Conservation (phyloP, 2,888 invertebrate species). For the Omphaloscelis lunosa region DNA sequence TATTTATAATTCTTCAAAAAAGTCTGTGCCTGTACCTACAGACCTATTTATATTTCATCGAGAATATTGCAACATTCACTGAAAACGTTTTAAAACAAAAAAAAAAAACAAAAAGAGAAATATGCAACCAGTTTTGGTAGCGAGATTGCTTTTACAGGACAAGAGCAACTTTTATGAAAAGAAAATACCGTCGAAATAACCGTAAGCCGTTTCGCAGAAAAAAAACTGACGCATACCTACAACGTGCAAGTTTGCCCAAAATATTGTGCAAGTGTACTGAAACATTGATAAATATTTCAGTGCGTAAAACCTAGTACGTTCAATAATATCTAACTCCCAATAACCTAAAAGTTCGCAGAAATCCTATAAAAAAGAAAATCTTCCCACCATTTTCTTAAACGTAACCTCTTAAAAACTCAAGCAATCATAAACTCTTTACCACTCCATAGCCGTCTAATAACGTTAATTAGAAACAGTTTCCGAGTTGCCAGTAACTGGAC, state of each 20-base stretch:
- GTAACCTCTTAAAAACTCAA: slow-evolving; percentile 23
- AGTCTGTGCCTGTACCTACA: background rate
- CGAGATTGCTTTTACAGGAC: slow-evolving; percentile 20
- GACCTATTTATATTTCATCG: background rate
- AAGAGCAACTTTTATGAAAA: slow-evolving; percentile 13
- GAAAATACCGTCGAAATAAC: background rate
- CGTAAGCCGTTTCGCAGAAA: background rate
- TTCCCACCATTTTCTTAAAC: background rate
- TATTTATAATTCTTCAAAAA: background rate
- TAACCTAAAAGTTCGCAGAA: background rate
- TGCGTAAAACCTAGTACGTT: background rate
- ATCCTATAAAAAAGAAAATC: slow-evolving; percentile 3
- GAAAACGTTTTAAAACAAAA: slow-evolving; percentile 23
- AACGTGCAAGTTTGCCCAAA: background rate
- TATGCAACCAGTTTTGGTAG: slow-evolving; percentile 7
- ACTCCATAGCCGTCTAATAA: slow-evolving; percentile 77
- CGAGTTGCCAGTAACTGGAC: slow-evolving; percentile 78
- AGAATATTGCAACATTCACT: slow-evolving; percentile 7
- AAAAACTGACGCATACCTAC: background rate
- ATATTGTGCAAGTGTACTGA: background rate
- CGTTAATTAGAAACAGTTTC: slow-evolving; percentile 87
- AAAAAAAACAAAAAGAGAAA: slow-evolving; percentile 6
- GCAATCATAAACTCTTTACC: slow-evolving; percentile 57
- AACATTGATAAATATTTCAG: background rate
- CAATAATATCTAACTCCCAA: background rate